A percentile compares a stretch with the other conserved stretches of the same genome.
Evolutionary conservation across 2,888 invertebrate species (phyloP).

Genomic region (Campoplex capitator): DNA sequence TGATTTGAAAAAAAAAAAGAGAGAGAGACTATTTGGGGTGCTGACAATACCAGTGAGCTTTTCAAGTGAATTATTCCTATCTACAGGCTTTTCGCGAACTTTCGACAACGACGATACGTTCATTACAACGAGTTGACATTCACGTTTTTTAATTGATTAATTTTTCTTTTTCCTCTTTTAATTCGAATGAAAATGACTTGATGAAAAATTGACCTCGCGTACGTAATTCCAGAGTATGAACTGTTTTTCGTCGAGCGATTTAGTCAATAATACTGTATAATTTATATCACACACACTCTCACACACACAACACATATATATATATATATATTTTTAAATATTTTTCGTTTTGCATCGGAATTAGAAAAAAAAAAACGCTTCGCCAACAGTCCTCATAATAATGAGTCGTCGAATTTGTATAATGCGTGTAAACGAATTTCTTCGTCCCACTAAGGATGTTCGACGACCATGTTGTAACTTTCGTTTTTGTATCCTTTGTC

Average conservation of each 20-base stretch:
- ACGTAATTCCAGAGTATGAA: slow-evolving; percentile 53
- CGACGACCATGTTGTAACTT: slow-evolving; percentile 33
- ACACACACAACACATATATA: background rate
- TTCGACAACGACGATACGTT: slow-evolving; percentile 12
- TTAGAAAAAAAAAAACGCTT: slow-evolving; percentile 46
- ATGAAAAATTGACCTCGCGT: slow-evolving; percentile 31
- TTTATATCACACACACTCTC: slow-evolving; percentile 43
- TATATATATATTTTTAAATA: slow-evolving; percentile 42
- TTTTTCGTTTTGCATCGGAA: slow-evolving; percentile 19
- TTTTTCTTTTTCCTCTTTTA: background rate
- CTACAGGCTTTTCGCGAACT: background rate
- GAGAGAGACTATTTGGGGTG: background rate
- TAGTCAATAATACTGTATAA: slow-evolving; percentile 67
- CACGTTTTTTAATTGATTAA: background rate
- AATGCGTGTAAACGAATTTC: slow-evolving; percentile 27
- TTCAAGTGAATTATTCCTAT: slow-evolving; percentile 6
- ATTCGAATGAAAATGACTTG: background rate
- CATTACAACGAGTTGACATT: background rate
- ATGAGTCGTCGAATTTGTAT: slow-evolving; percentile 50
- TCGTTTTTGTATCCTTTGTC: background rate
- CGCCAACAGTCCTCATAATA: slow-evolving; percentile 46
- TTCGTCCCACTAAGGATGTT: slow-evolving; percentile 23
- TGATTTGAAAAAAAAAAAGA: background rate
- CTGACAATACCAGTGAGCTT: background rate
- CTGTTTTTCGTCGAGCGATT: slow-evolving; percentile 60